Evolutionary conservation across 35 echinoderm and acorn worm genomes (phyloP).

Genomic region (Ophiothrix spiculata): DNA sequence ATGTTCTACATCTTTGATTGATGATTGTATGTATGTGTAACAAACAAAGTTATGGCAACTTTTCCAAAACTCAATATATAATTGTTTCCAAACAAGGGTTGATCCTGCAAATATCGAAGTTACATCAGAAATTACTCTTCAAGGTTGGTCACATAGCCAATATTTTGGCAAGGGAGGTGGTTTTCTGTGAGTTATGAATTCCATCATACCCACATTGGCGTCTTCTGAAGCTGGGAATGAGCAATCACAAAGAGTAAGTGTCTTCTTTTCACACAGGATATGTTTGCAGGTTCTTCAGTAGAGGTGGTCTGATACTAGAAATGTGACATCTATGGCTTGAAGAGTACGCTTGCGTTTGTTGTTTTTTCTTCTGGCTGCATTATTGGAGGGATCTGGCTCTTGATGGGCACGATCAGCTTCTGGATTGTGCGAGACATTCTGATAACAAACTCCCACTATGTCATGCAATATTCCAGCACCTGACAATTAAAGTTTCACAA

Average conservation of each 20-base stretch:
- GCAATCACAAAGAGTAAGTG: not conserved
- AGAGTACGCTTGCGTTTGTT: constrained; percentile 8
- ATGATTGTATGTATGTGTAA: too few relatives aligned
- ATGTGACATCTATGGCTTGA: not conserved
- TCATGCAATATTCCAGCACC: constrained; percentile 12
- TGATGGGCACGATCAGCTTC: not conserved
- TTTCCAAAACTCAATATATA: too few relatives aligned
- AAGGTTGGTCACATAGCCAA: constrained; percentile 30
- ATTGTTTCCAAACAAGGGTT: too few relatives aligned
- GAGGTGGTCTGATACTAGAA: not conserved
- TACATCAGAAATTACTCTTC: too few relatives aligned
- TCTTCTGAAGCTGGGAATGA: not conserved
- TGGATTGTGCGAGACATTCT: not conserved
- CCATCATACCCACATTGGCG: constrained; percentile 33
- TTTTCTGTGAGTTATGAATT: constrained; percentile 12
- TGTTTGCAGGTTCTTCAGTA: not conserved
- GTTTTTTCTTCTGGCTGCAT: not conserved
- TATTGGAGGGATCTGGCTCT: not conserved
- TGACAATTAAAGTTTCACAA: constrained; percentile 1
- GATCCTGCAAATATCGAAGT: too few relatives aligned
- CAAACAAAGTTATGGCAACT: too few relatives aligned
- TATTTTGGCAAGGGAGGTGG: constrained; percentile 7
- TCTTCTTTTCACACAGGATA: not conserved
- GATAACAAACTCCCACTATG: constrained; percentile 15
- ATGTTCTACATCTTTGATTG: too few relatives aligned